Evolutionary conservation across 35 echinoderm and acorn worm genomes (phyloP), one percentile per base, ranked within the genome.

Genomic region (Diadema setosum): DNA sequence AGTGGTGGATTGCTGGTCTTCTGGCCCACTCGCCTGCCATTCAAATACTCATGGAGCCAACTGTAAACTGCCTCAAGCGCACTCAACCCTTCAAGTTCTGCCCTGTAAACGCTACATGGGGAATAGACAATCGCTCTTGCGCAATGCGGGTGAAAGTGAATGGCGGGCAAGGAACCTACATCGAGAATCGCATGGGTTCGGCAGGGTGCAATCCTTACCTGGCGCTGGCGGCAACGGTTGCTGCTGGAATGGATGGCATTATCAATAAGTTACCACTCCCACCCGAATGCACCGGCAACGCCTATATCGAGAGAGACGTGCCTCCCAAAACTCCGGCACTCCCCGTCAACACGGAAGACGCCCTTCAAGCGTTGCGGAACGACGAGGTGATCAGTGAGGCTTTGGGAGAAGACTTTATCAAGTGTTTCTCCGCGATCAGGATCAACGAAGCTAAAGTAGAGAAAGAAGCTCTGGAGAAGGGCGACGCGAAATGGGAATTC

Each of bases 241-340:
- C 85, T 18, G 91, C 91, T 5, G 91, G 91, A 24, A 89, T 93
- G 33, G 91, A 93, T 70, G 91, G 91, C 11, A 82, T 93, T n/a
- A 87, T 76, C 23, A 25, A 57, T 15, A 88, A 93, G 39, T 45
- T 93, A 11, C 55, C 82, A 26, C 82, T 84, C 33, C 78, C 78
- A 26, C 30, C 30, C 20, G 20, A 82, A 18, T 24, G n/a, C 48
- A 44, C 7, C 43, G 78, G 78, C 9, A n/a, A 23, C 21, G 78
- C 78, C 39, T 49, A 82, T 21, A 21, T 29, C 3, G 82, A 57
- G 3, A 40, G 74, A 6, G 6, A 70, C 18, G 5, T 70, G 17
- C 82, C 82, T 45, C 4, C 12, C 12, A 9, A 25, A n/a, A 75
- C 84, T 7, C 4, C 17, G 37, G 11, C 23, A 6, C 6, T 87